These are phyloP conservation scores for Phocoena phocoena DNA, from an alignment of 2,113 vertebrate genomes.

Conservation along the genomic window DNA sequence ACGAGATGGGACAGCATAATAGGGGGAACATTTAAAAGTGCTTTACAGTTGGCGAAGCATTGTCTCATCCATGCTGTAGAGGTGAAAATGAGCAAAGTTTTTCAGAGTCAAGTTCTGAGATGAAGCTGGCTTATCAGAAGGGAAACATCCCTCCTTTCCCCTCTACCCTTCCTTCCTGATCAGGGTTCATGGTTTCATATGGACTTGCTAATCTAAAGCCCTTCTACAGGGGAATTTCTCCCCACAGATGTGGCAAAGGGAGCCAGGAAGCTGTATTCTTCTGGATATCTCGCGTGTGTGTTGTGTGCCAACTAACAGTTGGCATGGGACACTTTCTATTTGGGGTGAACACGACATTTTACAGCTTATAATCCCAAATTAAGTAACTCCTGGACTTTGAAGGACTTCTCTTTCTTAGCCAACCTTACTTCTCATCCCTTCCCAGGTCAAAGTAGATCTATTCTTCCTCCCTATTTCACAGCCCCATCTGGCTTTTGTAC, in stretches of 20 bases:
- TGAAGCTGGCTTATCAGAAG: not conserved
- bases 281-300: not conserved
- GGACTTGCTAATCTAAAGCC: not conserved
- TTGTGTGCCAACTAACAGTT: not conserved
- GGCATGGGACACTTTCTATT: not conserved
- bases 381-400: not conserved
- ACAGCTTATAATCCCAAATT: not conserved
- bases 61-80: not conserved
- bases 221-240: not conserved
- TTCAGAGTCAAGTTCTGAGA: not conserved
- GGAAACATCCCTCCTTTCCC: not conserved
- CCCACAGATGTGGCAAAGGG: not conserved
- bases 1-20: not conserved
- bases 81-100: not conserved
- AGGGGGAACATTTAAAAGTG: not conserved
- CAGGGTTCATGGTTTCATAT: not conserved
- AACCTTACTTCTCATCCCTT: not conserved
- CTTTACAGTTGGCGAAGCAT: not conserved
- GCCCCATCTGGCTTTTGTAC: not conserved
- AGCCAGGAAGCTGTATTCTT: not conserved
- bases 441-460: not conserved
- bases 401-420: not conserved
- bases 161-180: not conserved
- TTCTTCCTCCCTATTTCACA: not conserved
- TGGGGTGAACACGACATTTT: not conserved